These are phyloP conservation scores for Dynastes hyllus DNA, from an alignment of 2,888 invertebrate genomes.

Conservation along the genomic window DNA sequence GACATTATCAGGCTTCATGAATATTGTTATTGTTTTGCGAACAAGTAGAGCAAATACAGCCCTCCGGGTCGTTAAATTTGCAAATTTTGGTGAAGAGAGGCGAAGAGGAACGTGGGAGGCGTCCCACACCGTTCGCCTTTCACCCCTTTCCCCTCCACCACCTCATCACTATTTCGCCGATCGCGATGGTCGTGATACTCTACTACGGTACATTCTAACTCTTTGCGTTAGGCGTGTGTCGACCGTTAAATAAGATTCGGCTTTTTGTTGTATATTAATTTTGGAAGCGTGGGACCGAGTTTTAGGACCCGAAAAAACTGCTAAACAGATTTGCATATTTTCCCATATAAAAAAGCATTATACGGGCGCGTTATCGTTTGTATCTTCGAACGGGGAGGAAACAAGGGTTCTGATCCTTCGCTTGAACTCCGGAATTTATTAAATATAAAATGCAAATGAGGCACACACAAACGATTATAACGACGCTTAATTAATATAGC, in stretches of 20 bases:
- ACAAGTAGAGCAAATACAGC: conserved; percentile 42
- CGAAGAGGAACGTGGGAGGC: no score
- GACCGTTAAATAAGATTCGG: conserved; percentile 43
- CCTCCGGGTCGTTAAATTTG: conserved; percentile 46
- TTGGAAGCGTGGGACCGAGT: not conserved
- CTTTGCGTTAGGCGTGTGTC: conserved; percentile 16
- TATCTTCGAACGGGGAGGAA: not conserved
- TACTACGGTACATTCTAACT: not conserved
- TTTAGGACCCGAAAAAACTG: not conserved
- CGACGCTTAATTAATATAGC: not conserved
- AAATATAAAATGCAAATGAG: conserved; percentile 13
- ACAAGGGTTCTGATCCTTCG: not conserved
- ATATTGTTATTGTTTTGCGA: conserved; percentile 49
- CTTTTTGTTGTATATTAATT: conserved; percentile 45
- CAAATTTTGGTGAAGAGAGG: conserved; percentile 11
- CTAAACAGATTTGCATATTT: conserved; percentile 34
- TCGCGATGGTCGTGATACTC: not conserved
- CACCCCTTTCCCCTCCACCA: not conserved
- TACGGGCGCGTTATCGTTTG: not conserved
- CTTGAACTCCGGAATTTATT: conserved; percentile 3
- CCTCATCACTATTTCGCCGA: not conserved
- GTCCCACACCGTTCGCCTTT: no score
- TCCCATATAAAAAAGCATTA: conserved; percentile 9
- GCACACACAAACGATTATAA: not conserved
- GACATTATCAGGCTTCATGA: conserved; percentile 48